Evolutionary conservation across 92 coral and sea anemone species (phyloP), one percentile per base, ranked within the genome.

Genomic region (Diadumene lineata): DNA sequence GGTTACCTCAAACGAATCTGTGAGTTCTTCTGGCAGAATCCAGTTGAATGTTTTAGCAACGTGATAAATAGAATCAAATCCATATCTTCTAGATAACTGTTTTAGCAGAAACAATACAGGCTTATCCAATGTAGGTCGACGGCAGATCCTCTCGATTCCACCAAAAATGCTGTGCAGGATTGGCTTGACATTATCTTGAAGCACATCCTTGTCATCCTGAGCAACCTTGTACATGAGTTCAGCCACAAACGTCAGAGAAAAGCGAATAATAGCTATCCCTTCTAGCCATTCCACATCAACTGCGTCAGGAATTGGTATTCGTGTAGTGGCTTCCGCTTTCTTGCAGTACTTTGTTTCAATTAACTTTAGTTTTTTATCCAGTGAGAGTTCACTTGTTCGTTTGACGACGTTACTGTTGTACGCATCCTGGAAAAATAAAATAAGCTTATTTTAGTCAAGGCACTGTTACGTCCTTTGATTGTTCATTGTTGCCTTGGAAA

Each of bases 61-160:
- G 27, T 28, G 11, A 28, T 72, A 56, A 43, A 88, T 85, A 21
- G 84, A 73, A 31, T 88, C 86, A 2, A 88, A 77, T 7, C 93
- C 93, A 77, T 80, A 76, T 29, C 74, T 85, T 65, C 93, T 80
- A 56, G 83, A 88, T 38, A 88, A 72, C 75, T 88, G 87, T 31
- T 84, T 88, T 15, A 88, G 73, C 18, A 88, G 64, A 73, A 79
- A 88, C 22, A 88, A 69, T 72, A 68, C 79, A 11, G 87, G 81
- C 13, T 77, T 80, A 51, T 64, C 17, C 24, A 79, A 57, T 22
- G 64, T 11, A 3, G 77, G 38, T 34, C 78, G 69, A 55, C 26
- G 24, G 44, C 85, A 87, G 27, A 87, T 66, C 46, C 64, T 57
- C 58, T 75, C 30, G 11, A 82, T 82, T 62, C 83, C 64, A 29